Evolutionary conservation across 1,140 invertebrate genomes (phyloP), one percentile per base, ranked within the genome.

Genomic region (Macrocentrus cingulum): DNA sequence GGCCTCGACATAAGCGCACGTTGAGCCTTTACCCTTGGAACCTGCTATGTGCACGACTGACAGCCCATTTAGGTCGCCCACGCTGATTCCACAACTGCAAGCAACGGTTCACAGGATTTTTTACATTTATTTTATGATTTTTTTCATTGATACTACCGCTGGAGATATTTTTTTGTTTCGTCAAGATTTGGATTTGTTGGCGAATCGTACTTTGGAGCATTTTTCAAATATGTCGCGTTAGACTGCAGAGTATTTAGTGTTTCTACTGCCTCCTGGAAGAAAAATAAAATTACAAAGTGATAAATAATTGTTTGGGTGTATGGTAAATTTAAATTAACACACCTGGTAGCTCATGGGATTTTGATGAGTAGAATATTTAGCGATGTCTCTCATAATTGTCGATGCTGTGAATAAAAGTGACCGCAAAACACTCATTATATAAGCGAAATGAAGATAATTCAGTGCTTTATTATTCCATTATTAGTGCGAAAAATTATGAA

Each of bases 21-120:
- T 98, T 11, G 95, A 97, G 15, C 91, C 91, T 84, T 92, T 93
- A 29, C 97, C 97, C 83, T 99, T 99, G 0, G 96, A 99, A 4
- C 98, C 98, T 65, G 92, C 83, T 1, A 99, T 87, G 82, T 99
- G 96, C 65, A 99, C 96, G 5, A 96, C 82, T 49, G 91, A 88
- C 8, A 98, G 70, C 15, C 77, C 70, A 60, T 92, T 84, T 23
- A 94, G 69, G 45, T 84, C 81, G 1, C 86, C 75, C 15, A 86
- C 25, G 15, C 79, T 75, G 1, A 95, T 72, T 15, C 91, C 91
- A 50, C 83, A 84, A 55, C 88, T 82, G 34, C 15, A 60, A 66
- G 53, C 11, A 39, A 15, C 15, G 36, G 36, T 39, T 34, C 13
- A 8, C 8, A 8, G 8, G 3, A 39, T 39, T n/a, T n/a, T n/a